phyloP scores from a whole-genome alignment of 2,888 invertebrate species.

The Epinotia ramella region DNA sequence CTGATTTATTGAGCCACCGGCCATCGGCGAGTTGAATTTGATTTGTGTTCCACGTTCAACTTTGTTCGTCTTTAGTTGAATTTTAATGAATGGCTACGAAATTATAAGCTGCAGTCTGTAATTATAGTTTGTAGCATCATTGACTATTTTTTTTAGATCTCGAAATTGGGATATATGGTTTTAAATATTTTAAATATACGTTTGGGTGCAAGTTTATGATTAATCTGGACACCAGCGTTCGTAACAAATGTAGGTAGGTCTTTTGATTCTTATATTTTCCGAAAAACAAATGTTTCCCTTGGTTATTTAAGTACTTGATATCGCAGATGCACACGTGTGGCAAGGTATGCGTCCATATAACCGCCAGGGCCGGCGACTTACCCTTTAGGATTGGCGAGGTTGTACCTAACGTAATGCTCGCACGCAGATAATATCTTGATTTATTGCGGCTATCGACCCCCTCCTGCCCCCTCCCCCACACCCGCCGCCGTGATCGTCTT shows the following conservation, averaged over 20 bases:
- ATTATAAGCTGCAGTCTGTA: slow-evolving; percentile 77
- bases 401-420: slow-evolving; percentile 66
- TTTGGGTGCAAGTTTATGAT: slow-evolving; percentile 41
- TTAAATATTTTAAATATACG: slow-evolving; percentile 46
- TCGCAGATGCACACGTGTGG: slow-evolving; percentile 44
- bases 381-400: slow-evolving; percentile 72
- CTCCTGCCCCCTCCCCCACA: slow-evolving; percentile 40
- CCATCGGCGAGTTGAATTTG: slow-evolving; percentile 77
- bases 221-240: slow-evolving; percentile 39
- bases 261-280: slow-evolving; percentile 12
- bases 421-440: slow-evolving; percentile 81
- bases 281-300: neutral
- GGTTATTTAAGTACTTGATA: slow-evolving; percentile 28
- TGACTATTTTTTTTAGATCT: slow-evolving; percentile 79
- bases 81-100: slow-evolving; percentile 81
- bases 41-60: slow-evolving; percentile 78
- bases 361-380: slow-evolving; percentile 65
- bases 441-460: slow-evolving; percentile 77
- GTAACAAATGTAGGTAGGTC: slow-evolving; percentile 22
- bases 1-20: slow-evolving; percentile 79
- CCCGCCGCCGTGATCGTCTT: slow-evolving; percentile 45
- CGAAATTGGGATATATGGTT: slow-evolving; percentile 67
- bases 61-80: slow-evolving; percentile 80
- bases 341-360: slow-evolving; percentile 48
- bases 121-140: slow-evolving; percentile 74